These are phyloP conservation scores for Drosophila punjabiensis DNA, from an alignment of 1,140 invertebrate species.

Conservation along the genomic window DNA sequence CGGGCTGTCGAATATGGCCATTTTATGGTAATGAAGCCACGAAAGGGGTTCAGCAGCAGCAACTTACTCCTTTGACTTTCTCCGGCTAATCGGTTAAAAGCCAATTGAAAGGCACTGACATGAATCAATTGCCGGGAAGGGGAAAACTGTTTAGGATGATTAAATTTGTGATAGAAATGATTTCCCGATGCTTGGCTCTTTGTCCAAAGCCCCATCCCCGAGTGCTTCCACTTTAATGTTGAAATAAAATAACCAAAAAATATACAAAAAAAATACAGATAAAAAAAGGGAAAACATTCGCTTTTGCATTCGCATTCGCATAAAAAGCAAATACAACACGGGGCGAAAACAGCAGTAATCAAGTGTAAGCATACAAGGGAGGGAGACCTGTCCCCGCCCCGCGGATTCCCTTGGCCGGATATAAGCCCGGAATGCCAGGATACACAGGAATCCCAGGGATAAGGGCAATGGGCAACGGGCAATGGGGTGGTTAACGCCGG, in stretches of 20 bases:
- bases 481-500: constrained; percentile 48
- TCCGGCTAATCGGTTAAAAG: constrained; percentile 73
- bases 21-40: constrained; percentile 69
- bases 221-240: constrained; percentile 58
- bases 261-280: constrained; percentile 6
- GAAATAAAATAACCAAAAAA: constrained; percentile 37
- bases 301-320: constrained; percentile 16
- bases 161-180: constrained; percentile 82
- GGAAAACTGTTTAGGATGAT: constrained; percentile 75
- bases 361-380: constrained; percentile 76
- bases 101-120: constrained; percentile 80
- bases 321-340: constrained; percentile 73
- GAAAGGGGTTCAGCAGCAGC: not conserved
- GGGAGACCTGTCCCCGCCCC: too few species aligned
- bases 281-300: constrained; percentile 53
- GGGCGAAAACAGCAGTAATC: constrained; percentile 74
- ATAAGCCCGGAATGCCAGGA: not conserved
- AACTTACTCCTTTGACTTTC: constrained; percentile 24
- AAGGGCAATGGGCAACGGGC: constrained; percentile 2
- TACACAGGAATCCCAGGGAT: constrained; percentile 5
- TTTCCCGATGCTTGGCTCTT: constrained; percentile 36
- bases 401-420: not conserved
- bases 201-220: constrained; percentile 9
- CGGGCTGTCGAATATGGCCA: constrained; percentile 62
- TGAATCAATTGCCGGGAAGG: constrained; percentile 67